A percentile compares a stretch with the other conserved stretches of the same genome.
Conservation (phyloP, 2,113 vertebrate species). For the Furnarius figulus region DNA sequence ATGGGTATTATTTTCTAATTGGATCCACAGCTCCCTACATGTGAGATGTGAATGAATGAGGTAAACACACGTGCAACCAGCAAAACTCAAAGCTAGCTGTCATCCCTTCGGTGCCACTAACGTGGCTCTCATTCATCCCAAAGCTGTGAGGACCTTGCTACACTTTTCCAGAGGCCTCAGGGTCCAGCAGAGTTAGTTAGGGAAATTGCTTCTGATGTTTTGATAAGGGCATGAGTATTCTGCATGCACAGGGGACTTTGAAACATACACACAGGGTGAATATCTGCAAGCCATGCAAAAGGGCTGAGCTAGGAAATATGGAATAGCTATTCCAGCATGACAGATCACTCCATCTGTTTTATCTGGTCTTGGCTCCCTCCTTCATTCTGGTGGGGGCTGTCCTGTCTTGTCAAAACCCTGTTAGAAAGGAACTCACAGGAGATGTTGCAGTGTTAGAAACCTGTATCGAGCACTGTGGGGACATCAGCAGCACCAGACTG, state of each 20-base stretch:
- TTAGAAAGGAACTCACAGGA: not conserved
- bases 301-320: not conserved
- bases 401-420: not conserved
- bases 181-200: not conserved
- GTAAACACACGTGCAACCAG: slow-evolving; percentile 53
- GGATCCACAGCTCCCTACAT: slow-evolving; percentile 49
- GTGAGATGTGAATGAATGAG: slow-evolving; percentile 47
- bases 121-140: not conserved
- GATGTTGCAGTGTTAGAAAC: not conserved
- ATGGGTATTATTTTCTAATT: slow-evolving; percentile 62
- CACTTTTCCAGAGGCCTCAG: not conserved
- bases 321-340: not conserved
- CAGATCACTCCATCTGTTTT: not conserved
- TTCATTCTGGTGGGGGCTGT: not conserved
- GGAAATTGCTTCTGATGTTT: not conserved
- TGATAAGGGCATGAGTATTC: not conserved
- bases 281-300: not conserved
- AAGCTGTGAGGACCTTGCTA: not conserved
- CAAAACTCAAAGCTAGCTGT: not conserved
- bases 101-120: not conserved
- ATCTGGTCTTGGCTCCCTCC: not conserved
- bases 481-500: not conserved
- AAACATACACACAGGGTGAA: not conserved
- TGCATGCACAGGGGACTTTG: not conserved
- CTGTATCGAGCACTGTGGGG: not conserved